phyloP scores from a whole-genome alignment of 2,113 vertebrate species.

The Scolopax mira region DNA sequence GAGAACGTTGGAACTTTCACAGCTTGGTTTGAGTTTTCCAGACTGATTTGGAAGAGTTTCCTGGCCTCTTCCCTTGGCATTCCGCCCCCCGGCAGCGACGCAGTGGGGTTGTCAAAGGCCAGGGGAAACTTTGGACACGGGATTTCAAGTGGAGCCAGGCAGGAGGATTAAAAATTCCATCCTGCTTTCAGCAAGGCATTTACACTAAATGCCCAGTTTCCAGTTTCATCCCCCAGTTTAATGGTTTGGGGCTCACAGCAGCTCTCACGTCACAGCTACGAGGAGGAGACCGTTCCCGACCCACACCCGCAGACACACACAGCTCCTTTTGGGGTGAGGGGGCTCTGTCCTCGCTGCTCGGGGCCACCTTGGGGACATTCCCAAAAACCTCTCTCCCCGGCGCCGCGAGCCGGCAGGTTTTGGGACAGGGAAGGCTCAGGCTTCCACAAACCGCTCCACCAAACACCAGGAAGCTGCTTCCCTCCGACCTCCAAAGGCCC shows the following conservation, averaged over 20 bases:
- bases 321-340: background rate
- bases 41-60: fast-evolving
- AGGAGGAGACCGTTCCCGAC: fast-evolving
- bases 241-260: background rate
- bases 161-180: fast-evolving
- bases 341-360: background rate
- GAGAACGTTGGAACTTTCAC: background rate
- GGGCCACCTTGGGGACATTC: background rate
- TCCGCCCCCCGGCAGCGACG: fast-evolving
- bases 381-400: background rate
- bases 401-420: background rate
- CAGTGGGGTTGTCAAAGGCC: background rate
- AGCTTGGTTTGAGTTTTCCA: background rate
- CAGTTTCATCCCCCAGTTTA: no score
- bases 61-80: background rate
- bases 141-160: background rate
- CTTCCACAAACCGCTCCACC: no score
- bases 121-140: background rate
- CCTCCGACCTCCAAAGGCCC: background rate
- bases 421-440: background rate
- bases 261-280: fast-evolving
- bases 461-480: background rate
- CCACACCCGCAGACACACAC: no score
- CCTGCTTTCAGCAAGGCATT: background rate
- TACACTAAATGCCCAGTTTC: no score